Conservation (phyloP, 2,113 vertebrate species). For the Platycercus adscitus region DNA sequence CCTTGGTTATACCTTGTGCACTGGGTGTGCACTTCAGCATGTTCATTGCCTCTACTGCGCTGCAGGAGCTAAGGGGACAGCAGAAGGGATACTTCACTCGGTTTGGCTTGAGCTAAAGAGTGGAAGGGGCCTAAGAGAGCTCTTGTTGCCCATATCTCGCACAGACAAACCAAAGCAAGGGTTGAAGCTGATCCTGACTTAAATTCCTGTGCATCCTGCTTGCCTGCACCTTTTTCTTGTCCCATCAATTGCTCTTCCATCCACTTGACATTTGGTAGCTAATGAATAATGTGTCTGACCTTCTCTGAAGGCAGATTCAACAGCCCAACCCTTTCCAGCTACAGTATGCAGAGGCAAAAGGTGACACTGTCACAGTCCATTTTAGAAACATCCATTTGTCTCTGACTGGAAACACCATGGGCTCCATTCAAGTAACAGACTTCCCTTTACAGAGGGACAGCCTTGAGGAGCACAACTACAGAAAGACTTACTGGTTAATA, state of each 20-base stretch:
- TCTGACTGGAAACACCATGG: not conserved
- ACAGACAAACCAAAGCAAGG: not conserved
- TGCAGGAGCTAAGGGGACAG: not conserved
- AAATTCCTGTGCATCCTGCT: not conserved
- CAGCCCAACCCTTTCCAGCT: not conserved
- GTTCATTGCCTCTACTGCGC: not conserved
- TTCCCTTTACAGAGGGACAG: not conserved
- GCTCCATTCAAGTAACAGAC: not conserved
- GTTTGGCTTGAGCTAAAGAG: not conserved
- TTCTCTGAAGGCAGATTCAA: not conserved
- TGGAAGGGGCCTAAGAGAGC: not conserved
- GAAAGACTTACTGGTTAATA: not conserved
- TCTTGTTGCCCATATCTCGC: not conserved
- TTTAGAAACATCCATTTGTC: not conserved
- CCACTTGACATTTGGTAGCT: not conserved
- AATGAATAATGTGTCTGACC: not conserved
- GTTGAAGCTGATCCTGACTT: not conserved
- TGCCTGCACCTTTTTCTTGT: not conserved
- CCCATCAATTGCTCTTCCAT: not conserved
- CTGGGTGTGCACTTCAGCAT: fast-evolving
- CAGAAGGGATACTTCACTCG: fast-evolving
- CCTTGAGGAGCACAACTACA: not conserved
- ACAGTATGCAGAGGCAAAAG: not conserved
- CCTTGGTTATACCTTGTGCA: not conserved
- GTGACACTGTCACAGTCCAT: not conserved